Percentiles rank a stretch among this genome's conserved stretches.
Conservation (phyloP, 2,113 vertebrate genomes). For the Galeopterus variegatus region DNA sequence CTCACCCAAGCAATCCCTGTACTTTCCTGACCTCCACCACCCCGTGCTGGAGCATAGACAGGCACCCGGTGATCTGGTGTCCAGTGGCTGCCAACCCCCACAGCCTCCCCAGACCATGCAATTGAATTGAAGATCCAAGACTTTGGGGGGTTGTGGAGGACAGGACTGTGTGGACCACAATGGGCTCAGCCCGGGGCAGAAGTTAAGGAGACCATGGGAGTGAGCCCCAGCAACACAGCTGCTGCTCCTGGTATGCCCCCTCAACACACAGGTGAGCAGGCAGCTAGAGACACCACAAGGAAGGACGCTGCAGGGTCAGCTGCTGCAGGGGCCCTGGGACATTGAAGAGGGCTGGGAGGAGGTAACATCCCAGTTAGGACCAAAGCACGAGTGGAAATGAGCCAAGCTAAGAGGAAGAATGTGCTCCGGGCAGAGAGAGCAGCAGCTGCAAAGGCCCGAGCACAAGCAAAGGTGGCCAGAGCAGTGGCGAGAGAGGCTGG, state of each 20-base stretch:
- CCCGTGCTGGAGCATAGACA: neutral
- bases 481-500: accelerated
- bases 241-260: accelerated
- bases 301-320: accelerated
- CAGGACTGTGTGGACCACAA: accelerated
- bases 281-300: accelerated
- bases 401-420: no score
- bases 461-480: accelerated
- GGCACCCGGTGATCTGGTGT: accelerated
- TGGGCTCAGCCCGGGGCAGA: neutral
- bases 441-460: neutral
- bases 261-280: neutral
- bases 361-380: neutral
- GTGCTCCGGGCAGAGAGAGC: neutral
- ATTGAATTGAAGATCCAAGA: neutral
- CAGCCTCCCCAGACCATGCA: neutral
- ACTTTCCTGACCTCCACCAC: neutral
- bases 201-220: neutral
- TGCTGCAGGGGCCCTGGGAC: neutral
- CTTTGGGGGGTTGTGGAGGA: neutral
- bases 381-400: accelerated
- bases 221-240: accelerated
- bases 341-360: neutral
- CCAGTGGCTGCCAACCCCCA: neutral
- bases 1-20: neutral